phyloP scores from a whole-genome alignment of 2,113 vertebrate genomes.

The Cathartes aura region DNA sequence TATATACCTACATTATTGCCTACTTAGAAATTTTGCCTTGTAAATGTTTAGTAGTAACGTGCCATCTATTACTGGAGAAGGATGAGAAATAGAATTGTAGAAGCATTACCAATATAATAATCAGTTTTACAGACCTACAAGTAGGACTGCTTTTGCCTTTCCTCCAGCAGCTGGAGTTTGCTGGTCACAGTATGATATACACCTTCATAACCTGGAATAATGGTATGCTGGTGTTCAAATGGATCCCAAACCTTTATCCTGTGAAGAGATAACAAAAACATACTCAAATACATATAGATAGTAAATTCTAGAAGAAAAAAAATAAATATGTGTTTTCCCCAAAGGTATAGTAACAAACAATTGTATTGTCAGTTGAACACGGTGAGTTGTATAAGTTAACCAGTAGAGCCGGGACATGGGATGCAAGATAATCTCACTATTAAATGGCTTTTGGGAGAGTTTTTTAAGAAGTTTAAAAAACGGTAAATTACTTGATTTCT shows the following conservation, averaged over 20 bases:
- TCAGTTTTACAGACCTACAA: conserved; percentile 54
- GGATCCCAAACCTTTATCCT: conserved; percentile 73
- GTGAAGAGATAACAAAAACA: not conserved
- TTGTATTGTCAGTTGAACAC: not conserved
- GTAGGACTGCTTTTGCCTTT: conserved; percentile 66
- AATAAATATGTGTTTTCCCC: not conserved
- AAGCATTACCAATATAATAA: not conserved
- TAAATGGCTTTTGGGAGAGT: not conserved
- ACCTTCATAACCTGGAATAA: conserved; percentile 62
- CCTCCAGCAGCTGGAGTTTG: conserved; percentile 58
- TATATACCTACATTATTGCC: not conserved
- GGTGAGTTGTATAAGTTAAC: not conserved
- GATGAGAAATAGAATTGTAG: not conserved
- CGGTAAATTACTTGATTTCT: not conserved
- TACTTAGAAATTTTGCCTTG: not conserved
- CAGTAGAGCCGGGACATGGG: not conserved
- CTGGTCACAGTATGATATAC: conserved; percentile 45
- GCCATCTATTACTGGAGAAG: not conserved
- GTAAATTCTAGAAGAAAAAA: not conserved
- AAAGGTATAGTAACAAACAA: not conserved
- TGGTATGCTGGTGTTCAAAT: conserved; percentile 50
- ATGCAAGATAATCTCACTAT: not conserved
- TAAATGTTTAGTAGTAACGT: not conserved
- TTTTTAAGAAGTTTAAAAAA: not conserved
- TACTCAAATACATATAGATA: not conserved